Percentiles rank a stretch among this genome's conserved stretches.
These are phyloP conservation scores for Podarcis muralis DNA, from an alignment of 2,113 vertebrate genomes.

Conservation along the genomic window DNA sequence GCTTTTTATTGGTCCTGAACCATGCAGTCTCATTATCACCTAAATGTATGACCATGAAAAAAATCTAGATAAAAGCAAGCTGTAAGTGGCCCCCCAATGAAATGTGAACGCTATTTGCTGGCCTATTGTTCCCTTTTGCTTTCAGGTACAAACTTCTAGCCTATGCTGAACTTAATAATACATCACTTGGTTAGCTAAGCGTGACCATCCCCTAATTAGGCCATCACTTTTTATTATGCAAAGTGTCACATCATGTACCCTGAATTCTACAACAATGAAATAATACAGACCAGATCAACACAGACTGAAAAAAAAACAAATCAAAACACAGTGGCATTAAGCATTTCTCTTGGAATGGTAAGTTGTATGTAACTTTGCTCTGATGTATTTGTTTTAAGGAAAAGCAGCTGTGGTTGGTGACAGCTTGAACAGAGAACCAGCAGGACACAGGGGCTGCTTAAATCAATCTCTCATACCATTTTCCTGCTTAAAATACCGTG, in stretches of 20 bases:
- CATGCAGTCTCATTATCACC: slow-evolving; percentile 12
- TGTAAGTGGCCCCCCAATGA: background rate
- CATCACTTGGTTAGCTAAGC: background rate
- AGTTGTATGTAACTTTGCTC: background rate
- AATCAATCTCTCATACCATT: background rate
- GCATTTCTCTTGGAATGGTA: background rate
- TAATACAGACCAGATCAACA: background rate
- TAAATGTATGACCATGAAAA: background rate
- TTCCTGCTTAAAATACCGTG: background rate
- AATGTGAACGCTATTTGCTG: background rate
- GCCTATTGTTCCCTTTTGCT: slow-evolving; percentile 6
- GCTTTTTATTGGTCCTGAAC: slow-evolving; percentile 15
- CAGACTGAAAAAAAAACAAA: background rate
- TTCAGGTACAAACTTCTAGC: slow-evolving; percentile 2
- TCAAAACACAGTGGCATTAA: background rate
- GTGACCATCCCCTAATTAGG: slow-evolving; percentile 14
- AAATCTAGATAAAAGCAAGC: background rate
- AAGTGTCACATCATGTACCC: background rate
- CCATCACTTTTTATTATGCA: background rate
- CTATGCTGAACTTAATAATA: background rate
- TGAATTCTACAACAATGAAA: background rate
- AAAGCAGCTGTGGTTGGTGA: background rate
- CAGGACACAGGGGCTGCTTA: background rate
- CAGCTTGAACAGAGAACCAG: background rate
- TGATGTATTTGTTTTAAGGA: background rate